phyloP scores from a whole-genome alignment of 1,140 invertebrate species.

The Eupristina koningsbergeri region DNA sequence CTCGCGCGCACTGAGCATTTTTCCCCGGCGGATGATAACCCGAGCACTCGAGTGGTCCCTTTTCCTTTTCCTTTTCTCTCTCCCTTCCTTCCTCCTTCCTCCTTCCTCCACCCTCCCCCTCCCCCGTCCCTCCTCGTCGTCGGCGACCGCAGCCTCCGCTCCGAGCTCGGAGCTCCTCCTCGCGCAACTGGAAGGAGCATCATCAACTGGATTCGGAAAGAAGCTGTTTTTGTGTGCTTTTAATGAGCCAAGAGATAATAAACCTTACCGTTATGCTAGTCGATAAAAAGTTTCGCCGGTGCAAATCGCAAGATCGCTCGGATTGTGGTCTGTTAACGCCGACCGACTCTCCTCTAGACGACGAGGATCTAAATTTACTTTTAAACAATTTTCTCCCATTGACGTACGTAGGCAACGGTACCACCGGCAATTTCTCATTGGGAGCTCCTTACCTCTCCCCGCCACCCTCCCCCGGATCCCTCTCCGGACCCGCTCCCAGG shows the following conservation, averaged over 20 bases:
- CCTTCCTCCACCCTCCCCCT: not conserved
- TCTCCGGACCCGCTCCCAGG: too few species aligned
- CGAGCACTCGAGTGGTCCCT: too few species aligned
- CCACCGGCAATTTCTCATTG: too few species aligned
- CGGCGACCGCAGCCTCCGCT: too few species aligned
- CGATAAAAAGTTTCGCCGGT: slow-evolving; percentile 3
- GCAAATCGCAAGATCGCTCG: not conserved
- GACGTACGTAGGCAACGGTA: too few species aligned
- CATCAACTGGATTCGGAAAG: not conserved
- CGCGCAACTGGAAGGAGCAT: too few species aligned
- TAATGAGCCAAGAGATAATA: slow-evolving; percentile 2
- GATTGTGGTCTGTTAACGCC: not conserved
- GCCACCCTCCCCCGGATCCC: too few species aligned
- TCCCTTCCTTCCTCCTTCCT: not conserved
- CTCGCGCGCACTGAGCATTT: not conserved
- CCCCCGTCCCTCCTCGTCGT: too few species aligned
- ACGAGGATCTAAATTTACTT: not conserved
- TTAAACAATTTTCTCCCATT: not conserved
- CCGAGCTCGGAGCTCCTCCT: too few species aligned
- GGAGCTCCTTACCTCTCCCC: too few species aligned
- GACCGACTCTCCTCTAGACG: not conserved
- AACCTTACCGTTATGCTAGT: slow-evolving; percentile 16
- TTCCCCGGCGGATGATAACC: not conserved
- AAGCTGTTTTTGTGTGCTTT: not conserved
- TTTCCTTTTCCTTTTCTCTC: not conserved